phyloP scores from a whole-genome alignment of 2,113 vertebrate species.

The Euleptes europaea region DNA sequence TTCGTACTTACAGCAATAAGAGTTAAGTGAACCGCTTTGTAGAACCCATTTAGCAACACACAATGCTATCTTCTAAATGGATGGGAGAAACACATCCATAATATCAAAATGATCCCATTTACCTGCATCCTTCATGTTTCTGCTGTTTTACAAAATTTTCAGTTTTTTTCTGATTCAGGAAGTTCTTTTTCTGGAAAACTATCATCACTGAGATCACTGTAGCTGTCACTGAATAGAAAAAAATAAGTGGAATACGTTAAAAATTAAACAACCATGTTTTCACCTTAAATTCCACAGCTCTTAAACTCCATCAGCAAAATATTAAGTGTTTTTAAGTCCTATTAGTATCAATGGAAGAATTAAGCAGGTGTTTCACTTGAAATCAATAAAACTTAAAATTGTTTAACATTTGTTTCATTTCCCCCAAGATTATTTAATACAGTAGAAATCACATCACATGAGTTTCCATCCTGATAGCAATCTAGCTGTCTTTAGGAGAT shows the following conservation, averaged over 20 bases:
- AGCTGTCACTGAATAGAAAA: conserved; percentile 71
- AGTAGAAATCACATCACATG: not conserved
- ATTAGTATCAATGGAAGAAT: not conserved
- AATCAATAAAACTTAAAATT: not conserved
- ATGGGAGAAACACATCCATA: not conserved
- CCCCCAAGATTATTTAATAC: not conserved
- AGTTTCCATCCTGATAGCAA: not conserved
- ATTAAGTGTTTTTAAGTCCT: not conserved
- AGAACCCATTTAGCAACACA: not conserved
- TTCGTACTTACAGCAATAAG: not conserved
- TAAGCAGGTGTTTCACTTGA: not conserved
- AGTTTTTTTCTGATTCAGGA: conserved; percentile 63
- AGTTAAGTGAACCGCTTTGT: not conserved
- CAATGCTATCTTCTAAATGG: not conserved
- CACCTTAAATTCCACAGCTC: conserved; percentile 21
- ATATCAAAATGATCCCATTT: conserved; percentile 33
- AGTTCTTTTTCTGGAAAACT: conserved; percentile 70
- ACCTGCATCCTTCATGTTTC: conserved; percentile 57
- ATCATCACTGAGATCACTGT: conserved; percentile 73
- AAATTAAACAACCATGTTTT: not conserved
- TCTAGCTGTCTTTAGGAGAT: not conserved
- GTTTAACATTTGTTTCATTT: not conserved
- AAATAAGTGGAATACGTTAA: conserved; percentile 37
- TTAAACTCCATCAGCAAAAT: not conserved
- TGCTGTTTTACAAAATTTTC: conserved; percentile 34